Conservation (phyloP, 2,888 invertebrate genomes). For the Subacronicta megacephala region DNA sequence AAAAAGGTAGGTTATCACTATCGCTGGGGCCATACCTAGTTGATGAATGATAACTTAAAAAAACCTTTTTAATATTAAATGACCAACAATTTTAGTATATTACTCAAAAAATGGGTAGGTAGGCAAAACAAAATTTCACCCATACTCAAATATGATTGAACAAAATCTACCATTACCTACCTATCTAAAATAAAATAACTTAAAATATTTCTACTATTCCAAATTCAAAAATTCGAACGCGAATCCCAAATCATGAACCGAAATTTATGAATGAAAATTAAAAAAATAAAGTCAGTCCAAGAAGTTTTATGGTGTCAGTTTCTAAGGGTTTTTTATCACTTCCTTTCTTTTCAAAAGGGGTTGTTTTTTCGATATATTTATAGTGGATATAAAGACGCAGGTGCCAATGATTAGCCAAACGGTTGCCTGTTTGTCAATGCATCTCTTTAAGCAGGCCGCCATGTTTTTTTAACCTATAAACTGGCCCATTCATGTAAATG, state of each 20-base stretch:
- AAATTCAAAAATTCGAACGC: constrained; percentile 46
- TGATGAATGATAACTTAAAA: no score
- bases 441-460: constrained; percentile 64
- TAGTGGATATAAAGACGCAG: constrained; percentile 81
- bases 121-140: no score
- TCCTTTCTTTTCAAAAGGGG: constrained; percentile 78
- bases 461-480: constrained; percentile 65
- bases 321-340: constrained; percentile 79
- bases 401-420: constrained; percentile 85
- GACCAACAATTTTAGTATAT: no score
- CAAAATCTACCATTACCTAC: neutral
- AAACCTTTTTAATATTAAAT: no score
- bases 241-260: constrained; percentile 46
- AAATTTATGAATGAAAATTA: constrained; percentile 78
- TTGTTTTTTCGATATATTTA: constrained; percentile 66
- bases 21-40: no score
- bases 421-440: constrained; percentile 74
- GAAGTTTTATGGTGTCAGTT: constrained; percentile 76
- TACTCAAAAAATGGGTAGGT: no score
- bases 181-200: constrained; percentile 19
- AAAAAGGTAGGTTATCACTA: no score
- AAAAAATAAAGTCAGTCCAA: constrained; percentile 70
- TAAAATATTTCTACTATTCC: constrained; percentile 1
- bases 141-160: no score
- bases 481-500: constrained; percentile 57